phyloP scores from a whole-genome alignment of 2,888 invertebrate genomes.

The Tenthredo distinguenda region DNA sequence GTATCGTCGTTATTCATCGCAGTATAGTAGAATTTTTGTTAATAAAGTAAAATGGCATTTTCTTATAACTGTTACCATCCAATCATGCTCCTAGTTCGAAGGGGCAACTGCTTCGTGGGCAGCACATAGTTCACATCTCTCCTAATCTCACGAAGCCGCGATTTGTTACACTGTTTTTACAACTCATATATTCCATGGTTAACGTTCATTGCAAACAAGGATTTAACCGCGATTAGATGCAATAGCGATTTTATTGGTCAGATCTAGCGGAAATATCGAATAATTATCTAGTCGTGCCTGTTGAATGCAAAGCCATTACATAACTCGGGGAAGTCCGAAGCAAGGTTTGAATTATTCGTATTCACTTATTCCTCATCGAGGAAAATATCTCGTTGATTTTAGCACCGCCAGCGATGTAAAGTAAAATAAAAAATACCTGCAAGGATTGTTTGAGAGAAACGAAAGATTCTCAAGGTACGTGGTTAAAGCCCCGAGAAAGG shows the following conservation, averaged over 20 bases:
- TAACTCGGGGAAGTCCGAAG: not conserved
- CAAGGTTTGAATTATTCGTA: no score
- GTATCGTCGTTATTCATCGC: not conserved
- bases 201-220: not conserved
- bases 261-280: not conserved
- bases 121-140: not conserved
- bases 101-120: conserved; percentile 2
- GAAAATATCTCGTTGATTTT: no score
- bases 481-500: no score
- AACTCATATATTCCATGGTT: not conserved
- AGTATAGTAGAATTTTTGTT: not conserved
- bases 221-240: not conserved
- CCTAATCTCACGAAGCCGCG: not conserved
- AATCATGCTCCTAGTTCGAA: not conserved
- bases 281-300: not conserved
- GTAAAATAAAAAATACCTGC: no score
- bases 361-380: no score
- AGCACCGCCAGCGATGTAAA: no score
- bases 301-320: not conserved
- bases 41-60: not conserved
- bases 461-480: no score
- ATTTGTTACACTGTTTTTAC: not conserved
- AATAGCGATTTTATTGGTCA: no score
- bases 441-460: no score
- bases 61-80: not conserved